phyloP scores from a whole-genome alignment of 2,113 vertebrate species.

The Cercopithecus mona region DNA sequence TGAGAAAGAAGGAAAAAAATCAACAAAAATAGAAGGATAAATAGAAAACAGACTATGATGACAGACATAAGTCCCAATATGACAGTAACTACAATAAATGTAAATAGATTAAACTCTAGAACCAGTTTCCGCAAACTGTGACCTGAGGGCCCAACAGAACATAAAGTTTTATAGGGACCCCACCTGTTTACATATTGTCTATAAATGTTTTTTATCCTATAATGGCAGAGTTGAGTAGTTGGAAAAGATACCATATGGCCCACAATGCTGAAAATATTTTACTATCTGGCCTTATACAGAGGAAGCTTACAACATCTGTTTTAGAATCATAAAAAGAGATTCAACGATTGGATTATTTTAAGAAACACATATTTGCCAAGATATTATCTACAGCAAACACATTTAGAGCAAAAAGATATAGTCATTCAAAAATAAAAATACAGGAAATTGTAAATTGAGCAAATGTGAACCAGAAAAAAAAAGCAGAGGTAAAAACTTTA shows the following conservation, averaged over 20 bases:
- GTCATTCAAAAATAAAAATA: neutral
- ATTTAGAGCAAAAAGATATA: neutral
- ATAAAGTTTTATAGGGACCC: neutral
- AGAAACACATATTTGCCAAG: neutral
- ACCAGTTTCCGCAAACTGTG: neutral
- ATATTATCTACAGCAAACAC: neutral
- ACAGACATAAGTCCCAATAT: neutral
- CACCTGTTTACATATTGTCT: neutral
- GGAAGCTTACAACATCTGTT: neutral
- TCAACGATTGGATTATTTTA: neutral
- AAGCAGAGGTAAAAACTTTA: neutral
- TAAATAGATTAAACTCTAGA: neutral
- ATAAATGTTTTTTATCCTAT: neutral
- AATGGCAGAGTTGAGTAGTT: neutral
- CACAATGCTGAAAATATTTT: neutral
- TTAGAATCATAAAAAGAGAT: neutral
- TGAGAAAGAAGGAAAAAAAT: neutral
- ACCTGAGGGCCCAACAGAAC: neutral
- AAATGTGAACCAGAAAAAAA: neutral
- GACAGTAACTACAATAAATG: neutral
- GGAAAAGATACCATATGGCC: neutral
- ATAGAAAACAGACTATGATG: neutral
- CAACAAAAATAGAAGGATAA: neutral
- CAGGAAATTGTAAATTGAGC: neutral
- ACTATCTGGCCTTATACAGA: neutral